Evolutionary conservation across 1,140 invertebrate genomes (phyloP), one percentile per base, ranked within the genome.

Genomic region (Ditylenchus dipsaci): DNA sequence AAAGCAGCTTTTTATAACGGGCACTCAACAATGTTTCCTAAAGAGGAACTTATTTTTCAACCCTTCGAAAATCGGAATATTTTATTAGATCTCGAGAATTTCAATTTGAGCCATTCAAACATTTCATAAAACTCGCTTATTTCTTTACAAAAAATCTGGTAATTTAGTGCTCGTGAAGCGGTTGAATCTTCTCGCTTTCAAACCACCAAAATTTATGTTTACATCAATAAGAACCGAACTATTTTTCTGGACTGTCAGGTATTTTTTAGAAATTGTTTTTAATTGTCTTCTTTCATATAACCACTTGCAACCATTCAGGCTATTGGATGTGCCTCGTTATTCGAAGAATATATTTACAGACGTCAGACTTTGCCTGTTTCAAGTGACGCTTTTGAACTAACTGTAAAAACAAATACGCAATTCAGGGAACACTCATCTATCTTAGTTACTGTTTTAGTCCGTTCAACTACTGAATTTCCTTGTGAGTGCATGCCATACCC

Each of bases 171-270:
- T 27, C 42, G 76, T 21, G 78, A 80, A 65, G 71, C 72, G 17
- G 68, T 78, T 38, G 80, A 80, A 68, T 57, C 75, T 15, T 77
- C 76, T 30, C 58, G 69, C 8, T 69, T 76, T 43, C 80, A 82
- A 68, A 82, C 78, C n/a, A 26, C 53, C 0, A 69, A 71, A 60
- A 60, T 80, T 23, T 58, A 70, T 33, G 62, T 81, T 45, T 80
- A 73, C 47, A 69, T 80, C 43, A 23, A 43, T 21, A 71, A 82
- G 29, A 30, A 58, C 23, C 26, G 78, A 57, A 72, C 62, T 17
- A 75, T 80, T 63, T 78, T 76, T 42, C 38, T 80, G 3, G 78
- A 80, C 61, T 80, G 75, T 30, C 80, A 82, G 68, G 78, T 81
- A 67, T 33, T 1, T 49, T 60, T 21, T 68, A 33, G 17, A 23